Conservation (phyloP, 2,888 invertebrate species). For the Rhopalosiphum nymphaeae region DNA sequence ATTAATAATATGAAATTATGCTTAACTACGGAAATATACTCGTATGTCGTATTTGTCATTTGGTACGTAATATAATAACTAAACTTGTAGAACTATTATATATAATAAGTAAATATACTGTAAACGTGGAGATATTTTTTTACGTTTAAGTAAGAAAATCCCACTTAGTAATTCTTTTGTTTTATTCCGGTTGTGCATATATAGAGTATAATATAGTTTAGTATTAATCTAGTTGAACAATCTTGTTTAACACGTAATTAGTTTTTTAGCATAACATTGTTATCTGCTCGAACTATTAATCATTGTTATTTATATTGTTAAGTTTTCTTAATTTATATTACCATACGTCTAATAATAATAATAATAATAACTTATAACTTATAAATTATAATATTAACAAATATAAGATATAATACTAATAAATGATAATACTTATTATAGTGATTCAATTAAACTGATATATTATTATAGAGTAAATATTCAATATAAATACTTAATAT, state of each 20-base stretch:
- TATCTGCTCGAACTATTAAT: slow-evolving; percentile 34
- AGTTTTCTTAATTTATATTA: slow-evolving; percentile 51
- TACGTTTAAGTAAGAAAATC: slow-evolving; percentile 58
- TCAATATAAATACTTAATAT: neutral
- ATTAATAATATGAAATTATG: slow-evolving; percentile 15
- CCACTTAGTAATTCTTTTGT: slow-evolving; percentile 33
- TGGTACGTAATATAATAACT: neutral
- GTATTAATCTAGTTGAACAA: slow-evolving; percentile 15
- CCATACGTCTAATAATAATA: slow-evolving; percentile 14
- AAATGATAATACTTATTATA: neutral
- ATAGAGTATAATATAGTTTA: neutral
- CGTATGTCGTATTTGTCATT: neutral
- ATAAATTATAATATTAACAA: neutral
- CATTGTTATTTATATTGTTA: slow-evolving; percentile 55
- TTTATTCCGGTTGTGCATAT: slow-evolving; percentile 26
- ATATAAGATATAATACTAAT: neutral
- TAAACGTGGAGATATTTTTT: slow-evolving; percentile 51
- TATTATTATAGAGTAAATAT: neutral
- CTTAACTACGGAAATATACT: neutral
- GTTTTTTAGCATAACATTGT: slow-evolving; percentile 33
- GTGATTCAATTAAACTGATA: neutral
- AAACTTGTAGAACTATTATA: slow-evolving; percentile 11
- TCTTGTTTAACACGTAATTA: slow-evolving; percentile 32
- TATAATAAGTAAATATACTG: neutral
- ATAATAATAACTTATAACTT: neutral